Evolutionary conservation across 2,888 invertebrate species (phyloP), one percentile per base, ranked within the genome.

Genomic region (Metopia argyrocephala): DNA sequence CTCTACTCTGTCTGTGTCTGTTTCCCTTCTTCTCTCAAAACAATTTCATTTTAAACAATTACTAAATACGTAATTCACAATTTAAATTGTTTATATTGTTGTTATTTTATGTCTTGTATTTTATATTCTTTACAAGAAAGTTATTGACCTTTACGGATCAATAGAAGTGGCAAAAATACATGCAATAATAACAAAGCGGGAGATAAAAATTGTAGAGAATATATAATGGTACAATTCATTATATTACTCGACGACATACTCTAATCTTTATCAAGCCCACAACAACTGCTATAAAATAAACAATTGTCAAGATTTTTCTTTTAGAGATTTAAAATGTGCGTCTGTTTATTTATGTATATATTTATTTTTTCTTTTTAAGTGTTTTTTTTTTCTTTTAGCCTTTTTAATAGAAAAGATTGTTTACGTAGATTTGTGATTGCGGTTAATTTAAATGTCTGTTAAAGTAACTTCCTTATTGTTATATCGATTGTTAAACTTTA

Each of bases 61-160:
- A 23, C 38, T 15, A 38, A 38, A 15, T 38, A 4, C 38, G 12
- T n/a, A n/a, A n/a, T n/a, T 12, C 4, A 38, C 38, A 38, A 38
- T 38, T 15, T 38, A 38, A 38, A 38, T 38, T 38, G 38, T 38
- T 38, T 38, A 15, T 38, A 31, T 59, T 28, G 21, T 38, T 57
- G 5, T 38, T 20, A 18, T 48, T 12, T 20, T 48, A 15, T 59
- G 5, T 59, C 15, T 31, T 0, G 31, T 23, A 31, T 38, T 6
- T 38, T 46, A 21, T 27, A 59, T 52, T 61, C 9, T 28, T 68
- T 46, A 15, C n/a, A 25, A 52, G 2, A 15, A 76, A 76, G 76
- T 62, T 69, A 64, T 69, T 76, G 76, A 76, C 69, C 76, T 76
- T 56, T 76, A 38, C 56, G 56, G 62, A 25, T 56, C 46, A 46